Percentiles rank a stretch among this genome's conserved stretches.
Evolutionary conservation across 2,888 invertebrate species (phyloP).

Genomic region (Microctonus brassicae): DNA sequence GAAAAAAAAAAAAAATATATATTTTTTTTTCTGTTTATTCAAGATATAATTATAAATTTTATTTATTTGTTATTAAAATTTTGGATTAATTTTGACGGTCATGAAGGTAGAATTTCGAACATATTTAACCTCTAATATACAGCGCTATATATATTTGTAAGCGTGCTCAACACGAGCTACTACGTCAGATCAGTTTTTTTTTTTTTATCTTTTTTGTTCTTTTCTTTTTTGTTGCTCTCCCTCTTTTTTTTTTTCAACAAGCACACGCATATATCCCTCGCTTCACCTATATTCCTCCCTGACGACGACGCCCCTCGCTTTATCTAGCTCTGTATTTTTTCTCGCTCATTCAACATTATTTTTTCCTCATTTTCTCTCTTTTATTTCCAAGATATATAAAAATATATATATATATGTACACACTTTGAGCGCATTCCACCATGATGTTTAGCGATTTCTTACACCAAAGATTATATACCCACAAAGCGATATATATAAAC

Average conservation of each 20-base stretch:
- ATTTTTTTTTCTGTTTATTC: neutral
- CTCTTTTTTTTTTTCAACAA: slow-evolving; percentile 23
- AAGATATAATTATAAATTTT: neutral
- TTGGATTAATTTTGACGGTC: neutral
- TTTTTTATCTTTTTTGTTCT: no score
- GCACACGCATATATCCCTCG: neutral
- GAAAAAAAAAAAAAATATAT: neutral
- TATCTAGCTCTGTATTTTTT: slow-evolving; percentile 45
- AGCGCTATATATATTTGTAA: slow-evolving; percentile 44
- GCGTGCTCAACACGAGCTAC: slow-evolving; percentile 60
- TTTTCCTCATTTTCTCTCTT: slow-evolving; percentile 14
- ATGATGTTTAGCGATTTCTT: slow-evolving; percentile 33
- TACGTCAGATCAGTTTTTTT: slow-evolving; percentile 34
- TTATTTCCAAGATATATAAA: no score
- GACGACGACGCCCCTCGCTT: slow-evolving; percentile 46
- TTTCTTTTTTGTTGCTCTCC: neutral
- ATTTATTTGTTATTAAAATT: neutral
- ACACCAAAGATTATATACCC: slow-evolving; percentile 3
- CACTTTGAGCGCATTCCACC: slow-evolving; percentile 29
- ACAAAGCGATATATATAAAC: neutral
- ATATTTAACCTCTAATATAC: slow-evolving; percentile 26
- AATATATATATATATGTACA: neutral
- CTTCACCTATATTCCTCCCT: slow-evolving; percentile 30
- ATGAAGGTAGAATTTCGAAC: neutral
- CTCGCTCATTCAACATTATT: slow-evolving; percentile 36